phyloP scores from a whole-genome alignment of 2,797 vertebrate genomes.

The Astyanax mexicanus region DNA sequence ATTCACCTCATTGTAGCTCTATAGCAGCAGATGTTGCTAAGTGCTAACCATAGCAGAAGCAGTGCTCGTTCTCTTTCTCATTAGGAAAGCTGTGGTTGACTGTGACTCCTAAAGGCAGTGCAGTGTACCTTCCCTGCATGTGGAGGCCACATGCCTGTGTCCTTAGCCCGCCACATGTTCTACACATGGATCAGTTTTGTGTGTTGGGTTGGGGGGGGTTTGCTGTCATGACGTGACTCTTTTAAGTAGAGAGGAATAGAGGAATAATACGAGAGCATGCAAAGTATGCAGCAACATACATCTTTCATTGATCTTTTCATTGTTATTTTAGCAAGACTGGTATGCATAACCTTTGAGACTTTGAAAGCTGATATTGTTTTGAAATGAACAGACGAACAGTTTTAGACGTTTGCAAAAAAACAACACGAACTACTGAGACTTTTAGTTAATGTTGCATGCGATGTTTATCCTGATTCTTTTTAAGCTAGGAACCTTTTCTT shows the following conservation, averaged over 20 bases:
- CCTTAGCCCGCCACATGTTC: conserved; percentile 31
- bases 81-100: conserved; percentile 57
- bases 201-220: not conserved
- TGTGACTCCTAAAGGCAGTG: conserved; percentile 50
- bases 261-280: not conserved
- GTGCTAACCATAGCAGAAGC: conserved; percentile 9
- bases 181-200: conserved; percentile 19
- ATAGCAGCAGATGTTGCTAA: conserved; percentile 43
- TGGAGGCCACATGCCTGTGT: conserved; percentile 70
- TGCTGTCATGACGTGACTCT: conserved; percentile 5
- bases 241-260: not conserved
- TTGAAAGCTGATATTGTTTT: conserved; percentile 17
- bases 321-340: not conserved
- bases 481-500: not conserved
- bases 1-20: not conserved
- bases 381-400: not conserved
- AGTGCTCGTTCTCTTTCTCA: conserved; percentile 49
- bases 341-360: not conserved
- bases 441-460: conserved; percentile 14
- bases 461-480: conserved; percentile 3
- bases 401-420: not conserved
- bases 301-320: not conserved
- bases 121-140: conserved; percentile 57
- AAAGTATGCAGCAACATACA: not conserved
- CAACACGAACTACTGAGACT: not conserved